Evolutionary conservation across 2,888 invertebrate genomes (phyloP).

Genomic region (Bedellia somnulentella): DNA sequence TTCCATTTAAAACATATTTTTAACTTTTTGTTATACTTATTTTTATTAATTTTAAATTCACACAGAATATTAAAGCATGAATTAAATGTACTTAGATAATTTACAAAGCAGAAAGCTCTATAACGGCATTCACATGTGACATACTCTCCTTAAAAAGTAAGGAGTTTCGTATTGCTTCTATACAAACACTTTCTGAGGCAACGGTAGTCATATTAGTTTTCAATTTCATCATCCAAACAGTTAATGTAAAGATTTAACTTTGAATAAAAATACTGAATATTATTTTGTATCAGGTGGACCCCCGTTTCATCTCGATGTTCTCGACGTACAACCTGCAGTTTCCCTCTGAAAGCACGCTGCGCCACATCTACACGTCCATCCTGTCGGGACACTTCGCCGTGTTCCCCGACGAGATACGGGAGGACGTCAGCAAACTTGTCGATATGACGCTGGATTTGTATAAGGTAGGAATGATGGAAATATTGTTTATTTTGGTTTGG

Average conservation of each 20-base stretch:
- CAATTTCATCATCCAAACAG: no score
- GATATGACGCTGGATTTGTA: slow-evolving; percentile 81
- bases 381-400: slow-evolving; percentile 73
- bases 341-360: slow-evolving; percentile 75
- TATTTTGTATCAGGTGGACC: slow-evolving; percentile 65
- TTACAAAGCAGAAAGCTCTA: no score
- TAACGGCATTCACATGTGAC: no score
- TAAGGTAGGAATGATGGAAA: slow-evolving; percentile 68
- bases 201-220: no score
- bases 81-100: no score
- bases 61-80: no score
- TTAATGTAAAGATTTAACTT: no score
- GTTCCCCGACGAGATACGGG: slow-evolving; percentile 69
- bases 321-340: slow-evolving; percentile 84
- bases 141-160: no score
- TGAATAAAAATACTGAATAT: neutral
- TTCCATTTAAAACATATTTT: neutral
- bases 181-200: no score
- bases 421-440: slow-evolving; percentile 68
- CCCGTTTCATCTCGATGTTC: slow-evolving; percentile 90
- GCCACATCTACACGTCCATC: slow-evolving; percentile 82
- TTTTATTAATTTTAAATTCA: no score
- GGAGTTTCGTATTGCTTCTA: no score
- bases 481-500: no score
- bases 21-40: neutral